These are phyloP conservation scores for mouse (Mus musculus) DNA, from an alignment of 2,113 vertebrate genomes.

Conservation along the genomic window DNA sequence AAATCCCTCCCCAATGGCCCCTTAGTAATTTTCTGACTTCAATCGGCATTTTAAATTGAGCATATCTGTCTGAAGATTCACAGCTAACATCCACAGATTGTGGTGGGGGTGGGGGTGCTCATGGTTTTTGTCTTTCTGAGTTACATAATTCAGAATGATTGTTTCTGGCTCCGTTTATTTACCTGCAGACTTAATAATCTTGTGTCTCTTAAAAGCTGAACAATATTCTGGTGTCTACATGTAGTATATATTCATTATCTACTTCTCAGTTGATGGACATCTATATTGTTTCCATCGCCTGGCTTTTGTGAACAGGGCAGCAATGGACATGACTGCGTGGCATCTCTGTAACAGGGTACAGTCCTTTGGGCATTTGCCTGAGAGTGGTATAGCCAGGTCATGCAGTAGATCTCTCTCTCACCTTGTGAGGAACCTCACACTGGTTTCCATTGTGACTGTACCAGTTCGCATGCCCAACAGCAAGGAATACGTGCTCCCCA, in stretches of 20 bases:
- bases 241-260: neutral
- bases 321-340: neutral
- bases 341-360: neutral
- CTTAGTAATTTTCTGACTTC: neutral
- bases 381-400: neutral
- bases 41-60: neutral
- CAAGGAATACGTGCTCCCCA: neutral
- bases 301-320: neutral
- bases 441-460: too few species aligned
- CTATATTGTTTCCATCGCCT: neutral
- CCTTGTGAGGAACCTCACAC: neutral
- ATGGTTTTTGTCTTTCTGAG: neutral
- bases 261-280: neutral
- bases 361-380: neutral
- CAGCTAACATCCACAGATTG: neutral
- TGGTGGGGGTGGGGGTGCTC: too few species aligned
- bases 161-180: neutral
- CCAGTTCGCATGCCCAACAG: neutral
- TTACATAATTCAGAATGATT: neutral
- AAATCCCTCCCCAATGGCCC: neutral
- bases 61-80: neutral
- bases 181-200: neutral
- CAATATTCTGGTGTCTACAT: neutral
- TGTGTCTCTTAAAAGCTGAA: neutral
- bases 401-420: neutral